Evolutionary conservation across 1,140 invertebrate genomes (phyloP).

Genomic region (Helicoverpa armigera): DNA sequence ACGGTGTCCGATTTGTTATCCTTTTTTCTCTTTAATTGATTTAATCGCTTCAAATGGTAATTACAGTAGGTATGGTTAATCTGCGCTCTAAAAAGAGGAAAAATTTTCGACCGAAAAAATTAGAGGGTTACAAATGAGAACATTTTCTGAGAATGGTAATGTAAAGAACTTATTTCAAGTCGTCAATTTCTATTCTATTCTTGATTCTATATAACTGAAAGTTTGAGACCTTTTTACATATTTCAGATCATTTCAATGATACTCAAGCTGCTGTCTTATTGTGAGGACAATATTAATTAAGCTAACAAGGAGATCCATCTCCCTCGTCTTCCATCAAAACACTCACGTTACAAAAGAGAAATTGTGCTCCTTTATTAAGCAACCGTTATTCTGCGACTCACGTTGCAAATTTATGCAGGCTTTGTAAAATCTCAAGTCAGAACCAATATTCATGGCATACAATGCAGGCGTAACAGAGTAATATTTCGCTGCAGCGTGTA

Average conservation of each 20-base stretch:
- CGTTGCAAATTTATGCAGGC: constrained; percentile 31
- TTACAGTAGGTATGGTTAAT: not conserved
- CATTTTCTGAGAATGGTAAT: too few relatives aligned
- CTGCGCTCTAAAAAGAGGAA: too few relatives aligned
- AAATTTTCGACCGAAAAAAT: too few relatives aligned
- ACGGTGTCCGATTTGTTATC: too few relatives aligned
- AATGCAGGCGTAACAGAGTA: constrained; percentile 38
- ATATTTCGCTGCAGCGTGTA: constrained; percentile 46
- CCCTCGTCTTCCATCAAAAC: constrained; percentile 13
- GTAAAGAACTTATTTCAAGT: too few relatives aligned
- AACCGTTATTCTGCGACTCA: constrained; percentile 6
- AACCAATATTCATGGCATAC: constrained; percentile 43
- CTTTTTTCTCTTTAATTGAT: too few relatives aligned
- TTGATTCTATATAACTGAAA: too few relatives aligned
- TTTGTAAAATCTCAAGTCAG: constrained; percentile 38
- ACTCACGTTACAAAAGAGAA: constrained; percentile 14
- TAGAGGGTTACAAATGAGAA: too few relatives aligned
- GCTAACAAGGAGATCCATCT: constrained; percentile 12
- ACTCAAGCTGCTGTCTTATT: not conserved
- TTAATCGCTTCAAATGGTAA: too few relatives aligned
- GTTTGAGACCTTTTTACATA: not conserved
- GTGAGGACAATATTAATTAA: not conserved
- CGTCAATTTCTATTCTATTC: too few relatives aligned
- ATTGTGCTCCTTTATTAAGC: constrained; percentile 12
- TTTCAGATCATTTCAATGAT: not conserved